A percentile compares a stretch with the other conserved stretches of the same genome.
Evolutionary conservation across 2,888 invertebrate species (phyloP).

Genomic region (Mellilla xanthometata): DNA sequence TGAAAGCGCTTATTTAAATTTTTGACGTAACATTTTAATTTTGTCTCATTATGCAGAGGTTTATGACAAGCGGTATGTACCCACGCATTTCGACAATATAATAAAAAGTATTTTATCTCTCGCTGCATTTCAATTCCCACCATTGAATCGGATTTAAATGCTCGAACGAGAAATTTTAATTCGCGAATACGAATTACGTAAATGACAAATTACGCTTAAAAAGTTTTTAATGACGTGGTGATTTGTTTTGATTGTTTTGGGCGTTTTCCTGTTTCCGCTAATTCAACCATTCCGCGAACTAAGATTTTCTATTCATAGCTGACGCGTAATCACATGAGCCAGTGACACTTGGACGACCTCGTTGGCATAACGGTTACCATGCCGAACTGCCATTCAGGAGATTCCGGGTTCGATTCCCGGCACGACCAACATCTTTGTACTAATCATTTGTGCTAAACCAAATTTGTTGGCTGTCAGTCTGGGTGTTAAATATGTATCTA

Average conservation of each 20-base stretch:
- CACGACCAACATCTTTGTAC: no score
- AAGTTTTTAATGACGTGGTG: slow-evolving; percentile 1
- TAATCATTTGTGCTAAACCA: no score
- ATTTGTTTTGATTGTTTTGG: slow-evolving; percentile 4
- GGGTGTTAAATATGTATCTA: no score
- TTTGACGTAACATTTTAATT: slow-evolving; percentile 32
- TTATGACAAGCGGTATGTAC: slow-evolving; percentile 18
- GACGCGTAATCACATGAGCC: no score
- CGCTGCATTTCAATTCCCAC: slow-evolving; percentile 24
- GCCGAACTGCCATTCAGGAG: no score
- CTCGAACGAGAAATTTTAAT: slow-evolving; percentile 15
- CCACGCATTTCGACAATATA: slow-evolving; percentile 26
- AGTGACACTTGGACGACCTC: no score
- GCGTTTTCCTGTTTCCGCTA: slow-evolving; percentile 5
- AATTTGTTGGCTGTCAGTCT: no score
- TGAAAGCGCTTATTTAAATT: no score
- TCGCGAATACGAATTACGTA: slow-evolving; percentile 17
- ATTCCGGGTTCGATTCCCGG: no score
- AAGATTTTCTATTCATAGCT: no score
- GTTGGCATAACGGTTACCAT: no score
- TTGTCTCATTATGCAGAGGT: slow-evolving; percentile 17
- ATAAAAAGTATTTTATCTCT: slow-evolving; percentile 21
- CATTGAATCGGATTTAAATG: slow-evolving; percentile 14
- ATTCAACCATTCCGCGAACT: no score
- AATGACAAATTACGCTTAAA: slow-evolving; percentile 7